A percentile compares a stretch with the other conserved stretches of the same genome.
Conservation (phyloP, 1,140 invertebrate species). For the Hycleus cichorii region DNA sequence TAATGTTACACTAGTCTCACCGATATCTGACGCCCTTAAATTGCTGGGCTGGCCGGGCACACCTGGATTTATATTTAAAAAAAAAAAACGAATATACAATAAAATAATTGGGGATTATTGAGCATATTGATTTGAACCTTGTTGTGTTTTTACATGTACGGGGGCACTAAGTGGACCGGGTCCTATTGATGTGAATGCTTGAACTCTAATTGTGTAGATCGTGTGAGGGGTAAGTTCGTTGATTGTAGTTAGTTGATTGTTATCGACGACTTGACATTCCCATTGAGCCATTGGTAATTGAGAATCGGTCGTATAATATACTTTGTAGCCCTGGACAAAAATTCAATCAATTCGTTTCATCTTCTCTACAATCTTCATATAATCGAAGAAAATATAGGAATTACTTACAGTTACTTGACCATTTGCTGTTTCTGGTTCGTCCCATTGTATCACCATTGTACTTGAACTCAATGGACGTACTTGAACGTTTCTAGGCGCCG, state of each 20-base stretch:
- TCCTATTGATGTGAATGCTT: slow-evolving; percentile 85
- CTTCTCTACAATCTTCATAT: background rate
- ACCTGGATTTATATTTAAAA: slow-evolving; percentile 42
- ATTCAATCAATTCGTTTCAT: background rate
- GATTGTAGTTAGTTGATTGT: slow-evolving; percentile 88
- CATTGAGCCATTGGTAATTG: slow-evolving; percentile 79
- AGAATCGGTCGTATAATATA: slow-evolving; percentile 90
- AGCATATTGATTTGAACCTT: slow-evolving; percentile 57
- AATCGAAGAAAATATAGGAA: background rate
- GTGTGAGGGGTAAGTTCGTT: slow-evolving; percentile 79
- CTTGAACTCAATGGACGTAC: slow-evolving; percentile 87
- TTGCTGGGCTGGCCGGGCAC: slow-evolving; percentile 92
- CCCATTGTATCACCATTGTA: slow-evolving; percentile 95
- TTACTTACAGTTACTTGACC: slow-evolving; percentile 85
- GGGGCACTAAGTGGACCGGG: slow-evolving; percentile 84
- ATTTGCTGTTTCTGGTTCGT: slow-evolving; percentile 93
- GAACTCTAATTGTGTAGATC: slow-evolving; percentile 87
- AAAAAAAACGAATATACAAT: background rate
- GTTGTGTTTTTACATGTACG: slow-evolving; percentile 92
- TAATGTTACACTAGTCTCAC: slow-evolving; percentile 75
- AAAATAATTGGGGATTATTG: background rate
- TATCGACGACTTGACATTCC: slow-evolving; percentile 88
- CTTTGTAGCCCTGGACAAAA: slow-evolving; percentile 84
- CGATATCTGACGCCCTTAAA: slow-evolving; percentile 72
- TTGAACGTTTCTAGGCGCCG: slow-evolving; percentile 87